Evolutionary conservation across 2,797 vertebrate genomes (phyloP), one percentile per base, ranked within the genome.

Genomic region (Sorex maritimensis): DNA sequence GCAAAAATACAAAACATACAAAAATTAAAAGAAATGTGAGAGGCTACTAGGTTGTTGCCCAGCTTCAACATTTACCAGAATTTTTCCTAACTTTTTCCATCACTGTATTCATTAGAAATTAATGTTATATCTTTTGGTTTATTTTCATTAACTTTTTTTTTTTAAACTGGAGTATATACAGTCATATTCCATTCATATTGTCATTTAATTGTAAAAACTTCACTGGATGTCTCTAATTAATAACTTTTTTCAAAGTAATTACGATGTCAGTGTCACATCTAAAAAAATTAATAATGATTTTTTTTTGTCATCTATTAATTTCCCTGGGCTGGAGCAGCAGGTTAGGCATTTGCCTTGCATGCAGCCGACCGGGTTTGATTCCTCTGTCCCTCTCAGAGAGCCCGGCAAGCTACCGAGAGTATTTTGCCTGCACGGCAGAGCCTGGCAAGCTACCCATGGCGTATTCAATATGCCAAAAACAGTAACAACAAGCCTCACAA

Each of bases 151-250:
- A 34, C 26, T 41, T 81, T 55, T 71, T 75, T 85, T 95, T n/a
- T n/a, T n/a, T n/a, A 52, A 15, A 34, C 12, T 81, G 24, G 23
- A 28, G 2, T 80, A 74, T 87, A 81, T 87, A n/a, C n/a, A 81
- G 61, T 81, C 17, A 84, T 65, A 84, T 93, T 41, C 13, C 72
- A 81, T 21, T 49, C 1, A n/a, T 26, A 91, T 17, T 91, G 12
- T 77, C 83, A 72, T 86, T 88, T 90, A 11, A 61, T 21, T 63
- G 7, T 73, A 52, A 87, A 69, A 28, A 63, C n/a, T 75, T 96
- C 26, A 80, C 26, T 79, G 71, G 44, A 26, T 92, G 26, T 71
- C 44, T 81, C 34, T 92, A 79, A 78, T 38, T 82, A 2, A 63
- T 69, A 79, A 85, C 41, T 8, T 79, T 24, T 86, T 65, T 91